A percentile compares a stretch with the other conserved stretches of the same genome.
Conservation (phyloP, 2,113 vertebrate genomes). For the Cervus canadensis region DNA sequence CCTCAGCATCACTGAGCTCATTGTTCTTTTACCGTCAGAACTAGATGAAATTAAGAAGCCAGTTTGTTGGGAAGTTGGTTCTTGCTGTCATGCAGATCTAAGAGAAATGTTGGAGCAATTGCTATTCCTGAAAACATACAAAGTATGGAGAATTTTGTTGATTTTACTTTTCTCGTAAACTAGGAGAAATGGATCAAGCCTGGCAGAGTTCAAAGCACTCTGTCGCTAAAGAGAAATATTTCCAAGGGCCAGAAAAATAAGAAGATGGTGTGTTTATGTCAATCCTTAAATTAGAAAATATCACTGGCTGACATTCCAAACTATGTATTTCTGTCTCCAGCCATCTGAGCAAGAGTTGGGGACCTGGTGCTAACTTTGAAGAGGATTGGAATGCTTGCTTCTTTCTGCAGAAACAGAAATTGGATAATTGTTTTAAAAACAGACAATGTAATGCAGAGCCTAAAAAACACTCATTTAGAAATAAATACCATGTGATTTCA, state of each 20-base stretch:
- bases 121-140: neutral
- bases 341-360: neutral
- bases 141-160: neutral
- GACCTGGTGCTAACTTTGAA: neutral
- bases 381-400: neutral
- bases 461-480: neutral
- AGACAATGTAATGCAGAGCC: neutral
- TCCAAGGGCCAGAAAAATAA: neutral
- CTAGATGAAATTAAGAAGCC: conserved; percentile 28
- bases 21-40: conserved; percentile 69
- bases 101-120: neutral
- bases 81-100: neutral
- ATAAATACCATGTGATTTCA: neutral
- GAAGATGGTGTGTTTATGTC: neutral
- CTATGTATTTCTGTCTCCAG: neutral
- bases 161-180: conserved; percentile 3
- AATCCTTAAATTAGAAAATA: neutral
- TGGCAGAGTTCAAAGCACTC: neutral
- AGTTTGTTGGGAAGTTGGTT: neutral
- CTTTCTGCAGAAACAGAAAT: neutral
- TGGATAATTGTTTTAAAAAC: neutral
- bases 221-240: neutral
- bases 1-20: conserved; percentile 42
- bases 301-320: neutral
- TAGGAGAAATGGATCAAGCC: neutral